Conservation (phyloP, 2,113 vertebrate genomes). For the Hypanus sabinus region DNA sequence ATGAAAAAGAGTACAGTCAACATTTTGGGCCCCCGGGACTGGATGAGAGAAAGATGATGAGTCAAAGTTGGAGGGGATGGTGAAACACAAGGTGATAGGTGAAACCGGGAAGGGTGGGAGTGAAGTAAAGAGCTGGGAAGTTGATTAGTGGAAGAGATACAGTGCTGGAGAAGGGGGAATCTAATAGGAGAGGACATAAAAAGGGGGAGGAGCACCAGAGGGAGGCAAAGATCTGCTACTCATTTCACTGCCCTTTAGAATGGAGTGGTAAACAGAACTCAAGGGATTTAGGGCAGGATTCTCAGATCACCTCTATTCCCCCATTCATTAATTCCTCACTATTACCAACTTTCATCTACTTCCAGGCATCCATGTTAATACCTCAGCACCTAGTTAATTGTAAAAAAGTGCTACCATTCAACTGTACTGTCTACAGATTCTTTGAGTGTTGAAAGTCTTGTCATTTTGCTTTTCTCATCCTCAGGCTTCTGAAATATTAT, state of each 20-base stretch:
- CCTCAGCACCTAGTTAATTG: not conserved
- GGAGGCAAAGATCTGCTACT: not conserved
- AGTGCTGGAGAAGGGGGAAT: too few relatives aligned
- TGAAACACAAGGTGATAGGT: too few relatives aligned
- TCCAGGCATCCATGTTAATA: not conserved
- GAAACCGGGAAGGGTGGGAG: too few relatives aligned
- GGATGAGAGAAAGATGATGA: too few relatives aligned
- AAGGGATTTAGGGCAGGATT: not conserved
- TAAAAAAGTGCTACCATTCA: not conserved
- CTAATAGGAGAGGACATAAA: too few relatives aligned
- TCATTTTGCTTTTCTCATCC: not conserved
- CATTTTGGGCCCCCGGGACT: too few relatives aligned
- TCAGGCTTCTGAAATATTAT: not conserved
- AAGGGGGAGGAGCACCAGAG: too few relatives aligned
- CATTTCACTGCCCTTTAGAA: not conserved
- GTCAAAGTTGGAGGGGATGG: too few relatives aligned
- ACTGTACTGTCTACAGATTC: not conserved
- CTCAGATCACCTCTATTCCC: not conserved
- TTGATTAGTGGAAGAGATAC: too few relatives aligned
- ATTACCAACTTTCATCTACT: not conserved
- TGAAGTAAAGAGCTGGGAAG: too few relatives aligned
- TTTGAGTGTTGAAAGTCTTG: not conserved
- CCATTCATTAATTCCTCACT: not conserved
- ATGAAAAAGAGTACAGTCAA: too few relatives aligned
- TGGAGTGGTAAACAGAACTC: not conserved